Evolutionary conservation across 2,888 invertebrate genomes (phyloP), one percentile per base, ranked within the genome.

Genomic region (Alcis repandata): DNA sequence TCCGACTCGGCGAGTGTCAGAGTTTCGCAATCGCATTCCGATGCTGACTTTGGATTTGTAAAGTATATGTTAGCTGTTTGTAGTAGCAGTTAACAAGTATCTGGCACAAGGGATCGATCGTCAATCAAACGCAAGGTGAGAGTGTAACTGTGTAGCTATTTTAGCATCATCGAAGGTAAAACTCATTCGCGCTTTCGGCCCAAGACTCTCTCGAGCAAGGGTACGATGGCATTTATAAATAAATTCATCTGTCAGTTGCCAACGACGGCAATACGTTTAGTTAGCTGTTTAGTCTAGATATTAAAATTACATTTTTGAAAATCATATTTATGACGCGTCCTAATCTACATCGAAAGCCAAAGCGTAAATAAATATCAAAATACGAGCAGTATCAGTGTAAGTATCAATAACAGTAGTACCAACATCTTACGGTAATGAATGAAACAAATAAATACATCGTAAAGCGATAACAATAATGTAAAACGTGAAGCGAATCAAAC

Each of bases 41-140:
- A 72, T 69, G 68, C 69, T 67, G 71, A 74, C 72, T 79, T 75
- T 79, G 76, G 74, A 77, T 76, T 78, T 79, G 79, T 76, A 77
- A 79, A 78, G 73, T 75, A 70, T 75, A 76, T 80, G 78, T 79
- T 79, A 87, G 78, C 76, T 86, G 86, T 87, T 89, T 90, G 83
- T 80, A 82, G 83, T 87, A 85, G 85, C 82, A 83, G 87, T 90
- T 88, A 88, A 82, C 89, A 86, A 86, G 86, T 90, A 90, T 93
- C 92, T 93, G 92, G 93, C 92, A 92, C 91, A 89, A 89, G 90
- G 88, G 89, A 92, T 92, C 90, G 89, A 92, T 92, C 92, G 91
- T 93, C 92, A 92, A 93, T 93, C 92, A 93, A 92, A 92, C 85
- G 90, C 93, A 93, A 93, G 93, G 93, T 90, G 89, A 93, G 90